Evolutionary conservation across 1,140 invertebrate genomes (phyloP).

Genomic region (Platorchestia sp.): DNA sequence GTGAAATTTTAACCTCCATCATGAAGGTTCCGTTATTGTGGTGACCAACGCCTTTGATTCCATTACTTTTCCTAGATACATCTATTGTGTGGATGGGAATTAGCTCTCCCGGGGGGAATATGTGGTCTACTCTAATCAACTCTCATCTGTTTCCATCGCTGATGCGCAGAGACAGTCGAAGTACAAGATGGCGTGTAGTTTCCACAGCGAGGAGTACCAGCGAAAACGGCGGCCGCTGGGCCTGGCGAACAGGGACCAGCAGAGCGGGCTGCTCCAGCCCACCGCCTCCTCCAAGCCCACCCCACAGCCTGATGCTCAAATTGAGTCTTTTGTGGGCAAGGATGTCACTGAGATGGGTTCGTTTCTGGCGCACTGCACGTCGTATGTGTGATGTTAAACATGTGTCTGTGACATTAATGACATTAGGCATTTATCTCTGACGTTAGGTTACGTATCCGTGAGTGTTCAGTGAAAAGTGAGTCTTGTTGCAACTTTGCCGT

Average conservation of each 20-base stretch:
- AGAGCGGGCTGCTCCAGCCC: conserved; percentile 73
- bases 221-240: conserved; percentile 76
- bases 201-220: conserved; percentile 94
- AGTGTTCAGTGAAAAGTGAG: background rate
- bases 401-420: background rate
- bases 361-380: background rate
- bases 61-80: too few species aligned
- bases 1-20: too few species aligned
- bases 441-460: background rate
- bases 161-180: conserved; percentile 81
- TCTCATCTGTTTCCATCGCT: conserved; percentile 64
- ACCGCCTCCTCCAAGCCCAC: conserved; percentile 68
- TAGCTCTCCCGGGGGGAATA: background rate
- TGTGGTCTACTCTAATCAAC: background rate
- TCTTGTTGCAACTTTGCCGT: too few species aligned
- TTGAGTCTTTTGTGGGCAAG: conserved; percentile 68
- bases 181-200: conserved; percentile 92
- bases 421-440: background rate
- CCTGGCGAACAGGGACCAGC: conserved; percentile 74
- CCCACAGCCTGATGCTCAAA: conserved; percentile 58
- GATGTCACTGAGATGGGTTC: conserved; percentile 69
- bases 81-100: too few species aligned
- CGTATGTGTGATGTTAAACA: background rate
- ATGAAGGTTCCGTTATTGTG: too few species aligned
- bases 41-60: too few species aligned